Percentiles rank a stretch among this genome's conserved stretches.
phyloP scores from a whole-genome alignment of 2,113 vertebrate species.

The Melanocharis versteri region DNA sequence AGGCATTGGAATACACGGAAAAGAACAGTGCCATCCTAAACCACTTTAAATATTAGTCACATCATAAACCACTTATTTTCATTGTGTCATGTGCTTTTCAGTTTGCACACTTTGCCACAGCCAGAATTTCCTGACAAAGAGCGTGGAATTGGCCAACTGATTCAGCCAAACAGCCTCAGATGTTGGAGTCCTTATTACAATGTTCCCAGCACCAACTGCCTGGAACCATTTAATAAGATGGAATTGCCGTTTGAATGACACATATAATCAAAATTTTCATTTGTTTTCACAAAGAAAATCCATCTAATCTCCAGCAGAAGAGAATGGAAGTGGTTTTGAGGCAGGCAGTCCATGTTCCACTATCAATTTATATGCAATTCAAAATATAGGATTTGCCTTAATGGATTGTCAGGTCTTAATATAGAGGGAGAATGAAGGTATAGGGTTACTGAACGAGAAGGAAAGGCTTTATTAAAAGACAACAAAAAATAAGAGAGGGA shows the following conservation, averaged over 20 bases:
- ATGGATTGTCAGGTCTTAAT: constrained; percentile 31
- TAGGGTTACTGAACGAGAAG: neutral
- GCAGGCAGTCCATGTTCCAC: neutral
- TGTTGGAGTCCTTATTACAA: neutral
- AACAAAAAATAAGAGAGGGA: neutral
- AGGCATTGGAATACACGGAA: neutral
- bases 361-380: constrained; percentile 21
- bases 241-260: constrained; percentile 44
- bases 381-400: constrained; percentile 39
- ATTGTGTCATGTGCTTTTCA: neutral
- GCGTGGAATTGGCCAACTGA: neutral
- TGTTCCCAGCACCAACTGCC: constrained; percentile 24
- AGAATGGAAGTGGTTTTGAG: constrained; percentile 12
- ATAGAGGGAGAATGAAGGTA: neutral
- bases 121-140: constrained; percentile 2
- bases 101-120: neutral
- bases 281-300: constrained; percentile 27
- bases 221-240: constrained; percentile 39
- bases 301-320: constrained; percentile 14
- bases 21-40: neutral
- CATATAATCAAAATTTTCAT: constrained; percentile 46
- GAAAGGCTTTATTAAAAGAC: neutral
- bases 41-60: neutral
- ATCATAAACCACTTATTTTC: neutral
- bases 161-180: constrained; percentile 18